Evolutionary conservation across 2,113 vertebrate genomes (phyloP).

Genomic region (Henicopernis longicauda): DNA sequence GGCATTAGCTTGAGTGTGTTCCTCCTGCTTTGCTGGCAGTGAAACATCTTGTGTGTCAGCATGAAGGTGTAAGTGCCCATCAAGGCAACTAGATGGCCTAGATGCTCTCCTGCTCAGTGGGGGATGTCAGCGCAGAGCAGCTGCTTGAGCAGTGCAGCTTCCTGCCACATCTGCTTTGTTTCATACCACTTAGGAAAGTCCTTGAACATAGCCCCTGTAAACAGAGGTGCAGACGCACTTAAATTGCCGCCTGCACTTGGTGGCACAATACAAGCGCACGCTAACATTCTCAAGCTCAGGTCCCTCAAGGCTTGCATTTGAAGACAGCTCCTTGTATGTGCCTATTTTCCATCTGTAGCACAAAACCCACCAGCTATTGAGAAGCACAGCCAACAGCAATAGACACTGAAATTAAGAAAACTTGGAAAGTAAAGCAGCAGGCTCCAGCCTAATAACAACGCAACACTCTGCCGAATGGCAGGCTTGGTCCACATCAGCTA

Average conservation of each 20-base stretch:
- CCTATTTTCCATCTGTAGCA: neutral
- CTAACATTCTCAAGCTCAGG: neutral
- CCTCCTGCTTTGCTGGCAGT: neutral
- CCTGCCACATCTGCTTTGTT: neutral
- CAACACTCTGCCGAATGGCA: neutral
- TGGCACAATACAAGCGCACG: neutral
- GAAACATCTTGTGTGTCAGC: neutral
- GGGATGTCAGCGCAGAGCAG: neutral
- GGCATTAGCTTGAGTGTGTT: neutral
- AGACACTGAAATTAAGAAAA: neutral
- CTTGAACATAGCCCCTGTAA: neutral
- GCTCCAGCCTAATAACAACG: neutral
- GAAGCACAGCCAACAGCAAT: neutral
- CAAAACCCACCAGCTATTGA: neutral
- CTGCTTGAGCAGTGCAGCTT: neutral
- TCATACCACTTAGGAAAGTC: neutral
- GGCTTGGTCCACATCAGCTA: neutral
- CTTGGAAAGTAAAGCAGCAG: neutral
- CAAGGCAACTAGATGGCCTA: neutral
- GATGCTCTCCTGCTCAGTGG: neutral
- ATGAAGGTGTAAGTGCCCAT: neutral
- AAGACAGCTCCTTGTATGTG: neutral
- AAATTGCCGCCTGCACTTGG: neutral
- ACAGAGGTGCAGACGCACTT: neutral
- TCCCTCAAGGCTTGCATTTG: neutral